Base-by-base conservation (phyloP, 1,140 invertebrate species). In the Drosophila miranda region DNA sequence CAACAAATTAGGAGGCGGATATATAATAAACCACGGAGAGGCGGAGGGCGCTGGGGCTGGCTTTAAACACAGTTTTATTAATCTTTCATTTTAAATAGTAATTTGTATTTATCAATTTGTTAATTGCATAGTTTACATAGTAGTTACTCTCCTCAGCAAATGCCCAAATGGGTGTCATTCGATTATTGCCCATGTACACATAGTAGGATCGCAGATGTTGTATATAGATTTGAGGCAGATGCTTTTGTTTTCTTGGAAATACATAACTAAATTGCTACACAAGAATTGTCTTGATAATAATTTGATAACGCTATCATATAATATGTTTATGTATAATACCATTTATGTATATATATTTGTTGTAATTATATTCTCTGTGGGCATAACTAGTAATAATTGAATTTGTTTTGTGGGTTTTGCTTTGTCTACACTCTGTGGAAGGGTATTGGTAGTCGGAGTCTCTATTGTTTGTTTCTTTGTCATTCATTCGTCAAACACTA, bases 101-200 rank as follows among this genome's bases (percentile, higher is more conserved):
- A 73, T 54, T 84, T 84, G 71, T 84, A 66, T 76, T 84, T 80
- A 86, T 84, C 77, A 86, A 81, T 84, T 84, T 84, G 73, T 84
- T 77, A 84, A 86, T 86, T 80, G 69, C 76, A 75, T 84, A 84
- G 64, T 80, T 86, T 86, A 77, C 80, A 82, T 72, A 68, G 45
- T 71, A 61, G 48, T 74, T 54, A 57, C 58, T 70, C 62, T 60
- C 51, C 63, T 51, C 69, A 49, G 64, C 64, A 55, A 49, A 68
- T 66, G 62, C 64, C 66, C 44, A 49, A 62, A 45, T 77, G 46
- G 43, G 11, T 66, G 48, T 55, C 57, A 51, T 74, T 75, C 51
- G 19, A 59, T 67, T 74, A 73, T 74, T 74, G 59, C 71, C 70
- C 58, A 50, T 52, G 41, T 50, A 70, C 66, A 70, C 38, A 72